These are phyloP conservation scores for Paradisaea rubra DNA, from an alignment of 2,113 vertebrate species.

Conservation along the genomic window DNA sequence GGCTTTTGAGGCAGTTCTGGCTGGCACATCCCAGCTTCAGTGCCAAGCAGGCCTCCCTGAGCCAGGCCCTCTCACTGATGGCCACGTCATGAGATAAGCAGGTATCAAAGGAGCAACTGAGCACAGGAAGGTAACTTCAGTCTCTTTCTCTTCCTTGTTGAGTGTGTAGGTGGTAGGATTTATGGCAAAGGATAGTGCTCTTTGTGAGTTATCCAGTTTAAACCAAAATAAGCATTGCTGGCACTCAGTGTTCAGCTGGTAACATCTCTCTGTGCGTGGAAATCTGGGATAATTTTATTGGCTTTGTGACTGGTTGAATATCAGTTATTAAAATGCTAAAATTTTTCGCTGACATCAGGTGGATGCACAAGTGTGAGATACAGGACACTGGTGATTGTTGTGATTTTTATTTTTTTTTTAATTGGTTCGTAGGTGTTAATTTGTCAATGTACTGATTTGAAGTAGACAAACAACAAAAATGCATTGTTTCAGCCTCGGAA, in stretches of 20 bases:
- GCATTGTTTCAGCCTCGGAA: background rate
- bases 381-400: background rate
- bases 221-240: background rate
- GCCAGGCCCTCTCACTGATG: background rate
- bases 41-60: background rate
- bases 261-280: background rate
- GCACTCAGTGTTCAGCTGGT: background rate
- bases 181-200: background rate
- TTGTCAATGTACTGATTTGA: background rate
- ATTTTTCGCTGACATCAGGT: background rate
- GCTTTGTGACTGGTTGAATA: background rate
- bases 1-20: background rate
- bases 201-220: background rate
- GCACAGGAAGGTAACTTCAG: background rate
- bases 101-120: background rate
- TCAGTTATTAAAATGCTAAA: background rate
- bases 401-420: background rate
- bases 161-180: background rate
- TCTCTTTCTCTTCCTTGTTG: background rate
- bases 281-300: background rate
- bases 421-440: background rate
- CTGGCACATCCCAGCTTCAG: background rate
- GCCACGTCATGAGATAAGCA: background rate
- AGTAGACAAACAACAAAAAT: background rate
- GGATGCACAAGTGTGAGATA: background rate